Base-by-base conservation (phyloP, 2,113 vertebrate species). In the Tyto alba region DNA sequence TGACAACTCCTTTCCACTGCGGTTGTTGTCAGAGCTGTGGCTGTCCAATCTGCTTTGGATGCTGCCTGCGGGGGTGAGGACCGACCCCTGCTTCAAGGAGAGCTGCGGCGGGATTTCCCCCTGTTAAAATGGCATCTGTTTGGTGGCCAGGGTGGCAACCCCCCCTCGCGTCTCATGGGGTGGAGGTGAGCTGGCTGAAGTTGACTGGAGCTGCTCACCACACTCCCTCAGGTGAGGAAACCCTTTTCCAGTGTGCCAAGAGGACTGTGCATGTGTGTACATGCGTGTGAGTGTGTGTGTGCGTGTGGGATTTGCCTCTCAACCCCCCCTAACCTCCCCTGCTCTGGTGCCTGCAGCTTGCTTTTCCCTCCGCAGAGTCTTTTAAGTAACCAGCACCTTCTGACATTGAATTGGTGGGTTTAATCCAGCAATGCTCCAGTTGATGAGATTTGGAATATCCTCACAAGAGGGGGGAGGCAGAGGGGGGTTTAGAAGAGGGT, bases 81-180 rank as follows among this genome's bases (percentile, higher is more conserved):
- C 47, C 2, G 3, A 55, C 17, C 67, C 62, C 59, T n/a, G 36
- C 62, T 75, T 81, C 60, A 36, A 2, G 0, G 0, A 14, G 59
- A 55, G 63, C 72, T 14, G 23, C 1, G 1, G 19, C 0, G 17
- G 72, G 55, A 7, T 59, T 78, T 38, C 27, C 40, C n/a, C 38
- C 47, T 0, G 5, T 53, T 5, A 26, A 57, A 59, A 25, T 4
- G 0, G 9, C 0, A 2, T 14, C 69, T 47, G 2, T 7, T 60
- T 11, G 32, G 62, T 52, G 68, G 12, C 72, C 0, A 0, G 23
- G 25, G 16, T 22, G 74, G 26, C 29, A 34, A 14, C 36, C 16
- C 1, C 4, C 6, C 38, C n/a, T n/a, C 17, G 71, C 0, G 1
- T 36, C 19, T 30, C 4, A 1, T 0, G 0, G 27, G 5, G 4